Evolutionary conservation across 2,888 invertebrate species (phyloP), one percentile per base, ranked within the genome.

Genomic region (Vesta saturnalis): DNA sequence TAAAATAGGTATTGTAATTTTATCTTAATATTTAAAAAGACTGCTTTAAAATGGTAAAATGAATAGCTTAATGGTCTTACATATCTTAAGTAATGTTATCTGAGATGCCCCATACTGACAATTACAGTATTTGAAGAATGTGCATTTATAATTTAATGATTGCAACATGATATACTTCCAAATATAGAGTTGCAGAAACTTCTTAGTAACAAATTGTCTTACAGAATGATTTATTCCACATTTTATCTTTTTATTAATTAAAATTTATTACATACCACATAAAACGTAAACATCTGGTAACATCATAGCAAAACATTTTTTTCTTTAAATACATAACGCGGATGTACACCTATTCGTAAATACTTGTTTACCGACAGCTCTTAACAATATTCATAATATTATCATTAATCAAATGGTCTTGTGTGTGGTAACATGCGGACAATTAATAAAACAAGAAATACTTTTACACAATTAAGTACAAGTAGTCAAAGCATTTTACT

Each of bases 401-500:
- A 52, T 49, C 14, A 60, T 60, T 54, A 60, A 60, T 60, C 60
- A 60, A 12, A n/a, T 14, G 15, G 60, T 19, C 60, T 60, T 60
- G 52, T 60, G 49, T 49, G 46, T n/a, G n/a, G 19, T n/a, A 47
- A 35, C 52, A 30, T 30, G 15, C 23, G 30, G 19, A 21, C 15
- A 52, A 52, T 52, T 52, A 62, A 62, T 62, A 55, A 62, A 54
- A 62, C 22, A 12, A 52, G 21, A 52, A 54, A 62, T 55, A 55
- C 54, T 63, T 63, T 63, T 43, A 46, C 46, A 56, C 43, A 63
- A 63, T 63, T 63, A 63, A 55, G 56, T 43, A 56, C 56, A 19
- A 22, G 46, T 30, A 56, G 55, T 62, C 18, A 46, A 56, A 56
- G 56, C 55, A 63, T 46, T 46, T 56, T 39, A 55, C 55, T 55